These are phyloP conservation scores for Lypha dubia DNA, from an alignment of 2,888 invertebrate genomes.

Conservation along the genomic window DNA sequence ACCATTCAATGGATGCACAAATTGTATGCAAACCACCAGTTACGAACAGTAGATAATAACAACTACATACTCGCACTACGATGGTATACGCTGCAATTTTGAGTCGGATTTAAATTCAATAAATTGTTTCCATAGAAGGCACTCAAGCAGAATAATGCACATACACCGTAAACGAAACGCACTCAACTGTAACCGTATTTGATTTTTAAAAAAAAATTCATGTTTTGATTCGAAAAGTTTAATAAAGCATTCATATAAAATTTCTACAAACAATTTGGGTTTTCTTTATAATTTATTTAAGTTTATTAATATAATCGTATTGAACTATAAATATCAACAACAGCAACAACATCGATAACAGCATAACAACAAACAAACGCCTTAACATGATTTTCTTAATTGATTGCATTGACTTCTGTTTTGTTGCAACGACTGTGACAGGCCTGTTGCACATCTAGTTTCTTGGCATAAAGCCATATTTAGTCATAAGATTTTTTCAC, in stretches of 20 bases:
- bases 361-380: constrained; percentile 32
- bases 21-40: constrained; percentile 61
- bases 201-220: constrained; percentile 45
- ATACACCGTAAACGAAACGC: constrained; percentile 64
- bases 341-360: constrained; percentile 7
- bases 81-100: constrained; percentile 18
- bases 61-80: constrained; percentile 2
- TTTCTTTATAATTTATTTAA: constrained; percentile 35
- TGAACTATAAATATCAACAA: constrained; percentile 15
- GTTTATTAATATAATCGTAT: constrained; percentile 41
- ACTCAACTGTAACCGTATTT: constrained; percentile 60
- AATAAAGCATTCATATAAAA: constrained; percentile 58
- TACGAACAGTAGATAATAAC: constrained; percentile 36
- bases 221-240: constrained; percentile 48
- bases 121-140: constrained; percentile 46
- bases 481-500: constrained; percentile 39
- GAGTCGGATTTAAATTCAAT: constrained; percentile 54
- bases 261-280: constrained; percentile 27
- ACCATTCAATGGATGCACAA: constrained; percentile 44
- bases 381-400: constrained; percentile 69
- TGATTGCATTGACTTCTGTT: constrained; percentile 70
- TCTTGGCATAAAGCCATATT: constrained; percentile 67
- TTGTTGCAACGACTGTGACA: constrained; percentile 51
- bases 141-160: constrained; percentile 68
- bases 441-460: constrained; percentile 62